Conservation (phyloP, 2,888 invertebrate species). For the Gryllus longicercus region DNA sequence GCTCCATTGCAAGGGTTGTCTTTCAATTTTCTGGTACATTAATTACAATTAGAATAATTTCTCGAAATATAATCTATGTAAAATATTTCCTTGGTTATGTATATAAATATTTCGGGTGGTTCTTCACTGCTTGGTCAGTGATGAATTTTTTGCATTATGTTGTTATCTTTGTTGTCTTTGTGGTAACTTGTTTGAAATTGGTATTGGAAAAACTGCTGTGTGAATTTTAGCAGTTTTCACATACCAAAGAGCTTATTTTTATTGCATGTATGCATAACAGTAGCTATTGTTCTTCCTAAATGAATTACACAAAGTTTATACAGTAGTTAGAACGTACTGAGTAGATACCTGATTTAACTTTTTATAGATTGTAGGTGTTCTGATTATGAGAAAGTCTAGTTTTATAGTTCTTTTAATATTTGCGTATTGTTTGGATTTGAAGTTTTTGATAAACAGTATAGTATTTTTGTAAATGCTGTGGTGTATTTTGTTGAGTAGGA, state of each 20-base stretch:
- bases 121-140: no score
- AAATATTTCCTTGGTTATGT: background rate
- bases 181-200: background rate
- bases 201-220: background rate
- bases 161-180: constrained; percentile 22
- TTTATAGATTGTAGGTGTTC: constrained; percentile 28
- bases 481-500: constrained; percentile 31
- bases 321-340: constrained; percentile 30
- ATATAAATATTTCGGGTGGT: background rate
- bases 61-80: no score
- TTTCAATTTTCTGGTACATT: no score
- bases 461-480: constrained; percentile 35
- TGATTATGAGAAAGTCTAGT: constrained; percentile 27
- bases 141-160: constrained; percentile 19
- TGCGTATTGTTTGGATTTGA: constrained; percentile 29
- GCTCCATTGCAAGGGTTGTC: no score
- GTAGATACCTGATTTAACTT: constrained; percentile 32
- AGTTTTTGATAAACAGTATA: constrained; percentile 33
- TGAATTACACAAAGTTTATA: constrained; percentile 30
- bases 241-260: constrained; percentile 28
- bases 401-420: constrained; percentile 35
- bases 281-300: constrained; percentile 30
- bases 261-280: constrained; percentile 11
- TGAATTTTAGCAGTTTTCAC: no score
- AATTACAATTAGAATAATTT: no score